phyloP scores from a whole-genome alignment of 2,113 vertebrate species.

The Pseudopipra pipra region DNA sequence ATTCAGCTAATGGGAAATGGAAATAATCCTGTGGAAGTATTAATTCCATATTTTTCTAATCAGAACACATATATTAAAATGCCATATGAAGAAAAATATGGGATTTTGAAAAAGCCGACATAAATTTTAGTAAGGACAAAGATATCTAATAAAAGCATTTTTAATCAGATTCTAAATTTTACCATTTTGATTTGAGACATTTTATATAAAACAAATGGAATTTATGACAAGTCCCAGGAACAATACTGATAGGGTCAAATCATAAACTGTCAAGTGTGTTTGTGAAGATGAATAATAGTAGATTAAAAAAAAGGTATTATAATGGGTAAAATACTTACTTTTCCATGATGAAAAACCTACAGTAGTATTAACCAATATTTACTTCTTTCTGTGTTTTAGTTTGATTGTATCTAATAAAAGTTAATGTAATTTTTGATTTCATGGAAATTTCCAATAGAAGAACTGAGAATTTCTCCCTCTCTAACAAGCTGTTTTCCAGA shows the following conservation, averaged over 20 bases:
- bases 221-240: background rate
- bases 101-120: background rate
- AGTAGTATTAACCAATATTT: background rate
- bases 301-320: background rate
- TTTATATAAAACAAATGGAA: background rate
- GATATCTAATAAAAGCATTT: background rate
- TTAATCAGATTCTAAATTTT: background rate
- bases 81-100: rapidly evolving
- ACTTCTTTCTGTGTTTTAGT: background rate
- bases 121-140: background rate
- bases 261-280: background rate
- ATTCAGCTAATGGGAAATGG: background rate
- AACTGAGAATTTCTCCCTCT: background rate
- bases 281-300: background rate
- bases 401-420: background rate
- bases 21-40: background rate
- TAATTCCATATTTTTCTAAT: background rate
- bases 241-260: background rate
- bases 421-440: background rate
- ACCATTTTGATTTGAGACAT: background rate
- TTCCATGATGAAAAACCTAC: background rate
- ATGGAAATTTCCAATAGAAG: background rate
- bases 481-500: background rate
- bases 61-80: background rate
- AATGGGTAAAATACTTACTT: background rate